Percentiles rank a stretch among this genome's conserved stretches.
Conservation (phyloP, 2,113 vertebrate species). For the Myxocyprinus asiaticus region DNA sequence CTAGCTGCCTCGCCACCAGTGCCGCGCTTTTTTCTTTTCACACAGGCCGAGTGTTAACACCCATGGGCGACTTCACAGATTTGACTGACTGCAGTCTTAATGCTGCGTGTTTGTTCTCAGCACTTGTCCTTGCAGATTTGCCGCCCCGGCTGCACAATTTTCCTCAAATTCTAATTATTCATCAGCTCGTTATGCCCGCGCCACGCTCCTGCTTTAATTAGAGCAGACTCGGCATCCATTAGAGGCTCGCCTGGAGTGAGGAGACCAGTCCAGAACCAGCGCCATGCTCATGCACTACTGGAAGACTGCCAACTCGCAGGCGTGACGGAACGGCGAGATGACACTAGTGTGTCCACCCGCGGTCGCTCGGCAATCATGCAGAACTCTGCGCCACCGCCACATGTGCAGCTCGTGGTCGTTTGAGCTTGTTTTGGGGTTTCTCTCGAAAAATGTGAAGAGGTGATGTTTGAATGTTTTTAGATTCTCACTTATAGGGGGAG, state of each 20-base stretch:
- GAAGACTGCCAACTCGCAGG: conserved; percentile 18
- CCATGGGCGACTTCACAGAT: conserved; percentile 78
- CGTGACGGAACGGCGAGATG: not conserved
- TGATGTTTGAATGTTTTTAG: too few species aligned
- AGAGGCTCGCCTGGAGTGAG: conserved; percentile 72
- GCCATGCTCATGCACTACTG: conserved; percentile 53
- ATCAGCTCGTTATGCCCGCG: conserved; percentile 75
- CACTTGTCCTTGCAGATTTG: conserved; percentile 95
- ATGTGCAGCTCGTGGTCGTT: too few species aligned
- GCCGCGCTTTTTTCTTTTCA: conserved; percentile 74
- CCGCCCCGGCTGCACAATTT: conserved; percentile 82
- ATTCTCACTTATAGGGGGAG: too few species aligned
- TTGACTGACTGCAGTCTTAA: conserved; percentile 93
- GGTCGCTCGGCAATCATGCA: too few species aligned
- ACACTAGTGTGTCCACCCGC: conserved; percentile 29
- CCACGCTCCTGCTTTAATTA: conserved; percentile 73
- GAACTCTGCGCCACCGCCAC: too few species aligned
- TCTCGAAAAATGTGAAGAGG: too few species aligned
- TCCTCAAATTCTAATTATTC: conserved; percentile 81
- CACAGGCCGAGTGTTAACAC: conserved; percentile 81
- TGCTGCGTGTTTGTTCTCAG: conserved; percentile 89
- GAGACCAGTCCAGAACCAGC: conserved; percentile 80
- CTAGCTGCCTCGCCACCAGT: conserved; percentile 84
- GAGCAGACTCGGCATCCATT: conserved; percentile 64
- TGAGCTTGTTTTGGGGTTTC: too few species aligned